Conservation (phyloP, 2,113 vertebrate genomes). For the Tylochromis polylepis region DNA sequence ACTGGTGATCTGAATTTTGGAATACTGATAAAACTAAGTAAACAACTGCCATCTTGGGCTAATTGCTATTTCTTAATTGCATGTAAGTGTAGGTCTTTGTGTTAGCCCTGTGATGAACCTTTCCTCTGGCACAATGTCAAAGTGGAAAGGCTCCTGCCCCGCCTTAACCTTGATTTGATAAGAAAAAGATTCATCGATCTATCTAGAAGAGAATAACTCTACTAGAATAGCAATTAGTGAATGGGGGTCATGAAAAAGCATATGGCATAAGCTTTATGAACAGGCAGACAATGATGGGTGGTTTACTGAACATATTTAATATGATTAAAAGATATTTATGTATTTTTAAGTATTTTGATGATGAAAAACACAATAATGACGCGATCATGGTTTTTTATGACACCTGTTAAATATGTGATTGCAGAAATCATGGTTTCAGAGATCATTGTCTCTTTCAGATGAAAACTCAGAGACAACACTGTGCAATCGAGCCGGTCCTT, state of each 20-base stretch:
- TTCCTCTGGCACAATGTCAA: not conserved
- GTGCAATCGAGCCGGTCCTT: conserved; percentile 7
- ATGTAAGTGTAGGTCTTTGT: not conserved
- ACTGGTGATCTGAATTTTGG: not conserved
- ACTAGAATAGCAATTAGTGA: not conserved
- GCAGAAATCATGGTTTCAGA: not conserved
- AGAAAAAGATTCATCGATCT: not conserved
- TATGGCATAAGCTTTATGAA: not conserved
- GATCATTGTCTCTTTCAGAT: not conserved
- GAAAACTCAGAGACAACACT: not conserved
- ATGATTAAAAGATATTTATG: not conserved
- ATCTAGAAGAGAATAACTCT: not conserved
- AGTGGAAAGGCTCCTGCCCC: not conserved
- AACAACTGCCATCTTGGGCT: not conserved
- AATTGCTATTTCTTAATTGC: not conserved
- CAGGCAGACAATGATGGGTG: not conserved
- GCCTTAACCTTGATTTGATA: not conserved
- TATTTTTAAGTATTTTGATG: not conserved
- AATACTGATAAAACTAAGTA: not conserved
- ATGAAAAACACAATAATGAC: not conserved
- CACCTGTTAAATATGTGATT: not conserved
- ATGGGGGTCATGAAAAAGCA: not conserved
- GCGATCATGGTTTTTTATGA: not conserved
- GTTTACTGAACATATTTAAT: not conserved
- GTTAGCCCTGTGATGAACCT: not conserved